A percentile compares a stretch with the other conserved stretches of the same genome.
These are phyloP conservation scores for Diplogasteroides magnus DNA, from an alignment of 1,140 invertebrate species.

Conservation along the genomic window DNA sequence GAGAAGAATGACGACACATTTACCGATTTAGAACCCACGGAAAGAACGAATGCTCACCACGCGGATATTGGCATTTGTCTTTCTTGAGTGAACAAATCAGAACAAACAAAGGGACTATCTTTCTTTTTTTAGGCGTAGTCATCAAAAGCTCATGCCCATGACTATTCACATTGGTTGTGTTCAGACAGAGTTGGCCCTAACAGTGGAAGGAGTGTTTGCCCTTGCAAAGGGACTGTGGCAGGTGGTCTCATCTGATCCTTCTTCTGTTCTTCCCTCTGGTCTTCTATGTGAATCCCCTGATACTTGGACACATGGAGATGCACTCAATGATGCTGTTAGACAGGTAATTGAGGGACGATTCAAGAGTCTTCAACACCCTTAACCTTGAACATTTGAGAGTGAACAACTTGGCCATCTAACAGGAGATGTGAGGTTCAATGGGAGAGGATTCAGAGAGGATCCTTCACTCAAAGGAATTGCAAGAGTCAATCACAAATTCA, in stretches of 20 bases:
- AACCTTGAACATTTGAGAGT: constrained; percentile 22
- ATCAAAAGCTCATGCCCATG: no score
- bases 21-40: no score
- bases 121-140: no score
- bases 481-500: constrained; percentile 41
- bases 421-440: constrained; percentile 31
- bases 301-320: constrained; percentile 44
- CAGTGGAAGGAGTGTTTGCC: constrained; percentile 45
- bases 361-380: background rate
- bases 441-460: constrained; percentile 29
- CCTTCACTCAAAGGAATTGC: constrained; percentile 37
- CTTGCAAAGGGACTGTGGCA: constrained; percentile 32
- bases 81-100: no score
- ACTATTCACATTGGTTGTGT: constrained; percentile 4
- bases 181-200: constrained; percentile 46
- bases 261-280: background rate
- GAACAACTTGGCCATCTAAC: constrained; percentile 30
- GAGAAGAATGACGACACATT: no score
- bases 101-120: no score
- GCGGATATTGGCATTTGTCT: no score
- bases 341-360: constrained; percentile 28
- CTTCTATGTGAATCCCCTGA: constrained; percentile 50
- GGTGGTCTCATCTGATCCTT: background rate
- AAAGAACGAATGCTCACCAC: no score
- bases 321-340: constrained; percentile 34